Conservation (phyloP, 2,113 vertebrate genomes). For the Datnioides undecimradiatus region DNA sequence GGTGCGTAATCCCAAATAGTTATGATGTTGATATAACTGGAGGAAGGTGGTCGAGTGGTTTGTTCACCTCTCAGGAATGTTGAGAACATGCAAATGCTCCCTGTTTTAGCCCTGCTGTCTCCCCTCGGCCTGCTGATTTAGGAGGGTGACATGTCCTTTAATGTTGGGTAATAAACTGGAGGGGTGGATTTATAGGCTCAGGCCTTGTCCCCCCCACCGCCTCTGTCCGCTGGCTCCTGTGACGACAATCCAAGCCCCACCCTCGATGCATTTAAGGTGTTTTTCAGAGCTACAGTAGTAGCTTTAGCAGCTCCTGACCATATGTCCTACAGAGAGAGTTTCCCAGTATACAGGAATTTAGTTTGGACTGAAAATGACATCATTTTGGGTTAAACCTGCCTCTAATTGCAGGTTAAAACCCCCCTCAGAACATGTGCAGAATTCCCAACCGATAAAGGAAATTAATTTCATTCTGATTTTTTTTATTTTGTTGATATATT, state of each 20-base stretch:
- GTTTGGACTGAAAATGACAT: conserved; percentile 1
- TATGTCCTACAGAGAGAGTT: conserved; percentile 12
- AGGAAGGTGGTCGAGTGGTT: conserved; percentile 57
- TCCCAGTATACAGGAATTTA: not conserved
- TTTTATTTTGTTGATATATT: not conserved
- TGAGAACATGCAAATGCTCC: conserved; percentile 76
- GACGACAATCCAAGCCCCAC: conserved; percentile 52
- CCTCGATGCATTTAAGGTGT: conserved; percentile 44
- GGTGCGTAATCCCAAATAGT: conserved; percentile 37
- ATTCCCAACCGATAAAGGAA: not conserved
- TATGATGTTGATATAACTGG: conserved; percentile 49
- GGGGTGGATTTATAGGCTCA: conserved; percentile 73
- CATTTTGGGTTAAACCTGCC: conserved; percentile 10
- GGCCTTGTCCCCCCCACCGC: conserved; percentile 57
- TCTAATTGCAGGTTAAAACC: conserved; percentile 1
- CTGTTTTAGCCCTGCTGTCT: conserved; percentile 75
- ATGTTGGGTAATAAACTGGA: conserved; percentile 77
- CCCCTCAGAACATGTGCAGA: not conserved
- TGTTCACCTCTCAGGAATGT: conserved; percentile 79
- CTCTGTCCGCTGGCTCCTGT: conserved; percentile 58
- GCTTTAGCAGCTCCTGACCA: not conserved
- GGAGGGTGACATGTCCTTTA: conserved; percentile 78
- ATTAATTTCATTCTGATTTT: not conserved
- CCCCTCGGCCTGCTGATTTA: conserved; percentile 74
- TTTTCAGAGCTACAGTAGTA: conserved; percentile 27